These are phyloP conservation scores for Scylla paramamosain DNA, from an alignment of 1,140 invertebrate species.

Conservation along the genomic window DNA sequence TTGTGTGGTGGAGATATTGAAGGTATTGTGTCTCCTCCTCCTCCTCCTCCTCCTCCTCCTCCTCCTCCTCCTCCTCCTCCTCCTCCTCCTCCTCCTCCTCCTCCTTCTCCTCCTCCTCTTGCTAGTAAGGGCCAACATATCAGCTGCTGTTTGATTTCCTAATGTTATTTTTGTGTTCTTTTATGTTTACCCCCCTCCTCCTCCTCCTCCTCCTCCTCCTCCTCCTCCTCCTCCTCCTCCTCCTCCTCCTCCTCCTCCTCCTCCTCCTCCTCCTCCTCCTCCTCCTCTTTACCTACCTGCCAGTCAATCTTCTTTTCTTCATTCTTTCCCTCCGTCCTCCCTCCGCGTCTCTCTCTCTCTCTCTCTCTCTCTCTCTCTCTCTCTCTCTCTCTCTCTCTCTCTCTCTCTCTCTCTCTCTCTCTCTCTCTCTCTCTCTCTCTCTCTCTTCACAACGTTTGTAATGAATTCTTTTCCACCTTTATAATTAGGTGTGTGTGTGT, in stretches of 20 bases:
- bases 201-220: background rate
- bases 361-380: too few relatives aligned
- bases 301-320: too few relatives aligned
- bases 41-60: too few relatives aligned
- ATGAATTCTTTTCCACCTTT: background rate
- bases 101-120: background rate
- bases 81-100: background rate
- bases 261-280: background rate
- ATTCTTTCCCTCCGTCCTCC: too few relatives aligned
- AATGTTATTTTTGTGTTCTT: background rate
- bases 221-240: background rate
- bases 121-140: too few relatives aligned
- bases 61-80: background rate
- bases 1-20: too few relatives aligned
- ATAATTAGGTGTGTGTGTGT: slow-evolving; percentile 2
- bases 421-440: background rate
- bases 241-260: background rate
- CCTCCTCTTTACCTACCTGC: background rate
- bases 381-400: too few relatives aligned
- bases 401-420: too few relatives aligned
- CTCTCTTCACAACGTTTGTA: background rate
- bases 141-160: background rate
- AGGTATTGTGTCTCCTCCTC: too few relatives aligned
- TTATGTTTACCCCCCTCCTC: background rate
- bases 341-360: background rate